Evolutionary conservation across 1,140 invertebrate species (phyloP).

Genomic region (Lordiphosa mommai): DNA sequence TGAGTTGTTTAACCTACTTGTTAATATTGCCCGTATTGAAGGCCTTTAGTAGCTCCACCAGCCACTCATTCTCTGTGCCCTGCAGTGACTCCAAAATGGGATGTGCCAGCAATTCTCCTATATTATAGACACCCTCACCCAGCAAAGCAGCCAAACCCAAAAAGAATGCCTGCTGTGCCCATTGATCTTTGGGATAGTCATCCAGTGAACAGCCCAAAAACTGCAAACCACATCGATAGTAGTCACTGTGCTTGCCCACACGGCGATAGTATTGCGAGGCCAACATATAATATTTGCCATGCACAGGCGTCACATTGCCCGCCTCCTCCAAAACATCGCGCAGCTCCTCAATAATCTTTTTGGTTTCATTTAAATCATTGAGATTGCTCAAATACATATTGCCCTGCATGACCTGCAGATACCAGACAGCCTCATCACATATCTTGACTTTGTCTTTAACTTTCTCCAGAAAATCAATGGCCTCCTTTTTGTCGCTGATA

Average conservation of each 20-base stretch:
- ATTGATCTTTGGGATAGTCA: slow-evolving; percentile 82
- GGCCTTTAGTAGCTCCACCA: slow-evolving; percentile 93
- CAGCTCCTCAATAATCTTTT: slow-evolving; percentile 94
- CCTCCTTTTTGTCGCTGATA: slow-evolving; percentile 89
- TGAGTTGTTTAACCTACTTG: slow-evolving; percentile 59
- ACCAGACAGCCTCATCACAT: slow-evolving; percentile 91
- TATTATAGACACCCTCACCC: slow-evolving; percentile 97
- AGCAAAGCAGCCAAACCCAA: slow-evolving; percentile 95
- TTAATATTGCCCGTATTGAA: slow-evolving; percentile 96
- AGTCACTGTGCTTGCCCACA: slow-evolving; percentile 80
- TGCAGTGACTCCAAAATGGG: slow-evolving; percentile 93
- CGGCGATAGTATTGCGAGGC: slow-evolving; percentile 93
- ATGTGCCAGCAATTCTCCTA: slow-evolving; percentile 97
- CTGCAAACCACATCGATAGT: slow-evolving; percentile 96
- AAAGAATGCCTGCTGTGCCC: slow-evolving; percentile 92
- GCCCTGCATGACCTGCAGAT: slow-evolving; percentile 85
- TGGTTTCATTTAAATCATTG: slow-evolving; percentile 90
- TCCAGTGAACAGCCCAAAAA: slow-evolving; percentile 96
- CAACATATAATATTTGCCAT: slow-evolving; percentile 96
- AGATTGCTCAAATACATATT: slow-evolving; percentile 91
- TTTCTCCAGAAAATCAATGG: slow-evolving; percentile 91
- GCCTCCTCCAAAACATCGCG: slow-evolving; percentile 92
- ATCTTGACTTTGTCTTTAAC: slow-evolving; percentile 93
- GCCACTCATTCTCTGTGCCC: slow-evolving; percentile 91
- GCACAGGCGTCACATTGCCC: slow-evolving; percentile 95